These are phyloP conservation scores for Thryonomys swinderianus DNA, from an alignment of 2,113 vertebrate genomes.

Conservation along the genomic window DNA sequence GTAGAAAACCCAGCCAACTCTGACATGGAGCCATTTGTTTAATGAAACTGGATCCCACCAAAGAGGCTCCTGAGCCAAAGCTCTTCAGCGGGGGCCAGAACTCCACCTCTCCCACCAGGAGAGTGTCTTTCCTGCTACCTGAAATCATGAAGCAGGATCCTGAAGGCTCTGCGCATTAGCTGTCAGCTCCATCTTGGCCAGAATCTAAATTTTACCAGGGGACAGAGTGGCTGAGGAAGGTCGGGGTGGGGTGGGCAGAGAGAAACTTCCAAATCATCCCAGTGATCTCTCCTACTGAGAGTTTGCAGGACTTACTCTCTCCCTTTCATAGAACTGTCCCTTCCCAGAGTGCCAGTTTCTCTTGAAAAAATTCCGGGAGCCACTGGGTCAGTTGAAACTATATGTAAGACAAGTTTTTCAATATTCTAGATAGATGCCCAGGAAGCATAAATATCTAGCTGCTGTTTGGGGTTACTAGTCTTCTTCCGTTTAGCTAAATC, in stretches of 20 bases:
- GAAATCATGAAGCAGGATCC: background rate
- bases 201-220: background rate
- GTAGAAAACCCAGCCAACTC: background rate
- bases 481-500: background rate
- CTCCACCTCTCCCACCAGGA: background rate
- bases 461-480: background rate
- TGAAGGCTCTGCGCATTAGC: background rate
- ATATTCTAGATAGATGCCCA: background rate
- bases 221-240: background rate
- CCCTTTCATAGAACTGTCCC: background rate
- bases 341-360: background rate
- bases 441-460: background rate
- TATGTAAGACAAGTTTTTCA: background rate
- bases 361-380: background rate
- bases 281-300: background rate
- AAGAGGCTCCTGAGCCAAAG: background rate
- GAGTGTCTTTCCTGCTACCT: background rate
- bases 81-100: background rate
- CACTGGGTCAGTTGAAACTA: background rate
- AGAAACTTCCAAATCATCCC: background rate
- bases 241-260: fast-evolving
- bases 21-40: background rate
- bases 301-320: background rate
- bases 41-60: background rate
- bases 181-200: background rate